Evolutionary conservation across 2,888 invertebrate genomes (phyloP).

Genomic region (Microplitis manilae): DNA sequence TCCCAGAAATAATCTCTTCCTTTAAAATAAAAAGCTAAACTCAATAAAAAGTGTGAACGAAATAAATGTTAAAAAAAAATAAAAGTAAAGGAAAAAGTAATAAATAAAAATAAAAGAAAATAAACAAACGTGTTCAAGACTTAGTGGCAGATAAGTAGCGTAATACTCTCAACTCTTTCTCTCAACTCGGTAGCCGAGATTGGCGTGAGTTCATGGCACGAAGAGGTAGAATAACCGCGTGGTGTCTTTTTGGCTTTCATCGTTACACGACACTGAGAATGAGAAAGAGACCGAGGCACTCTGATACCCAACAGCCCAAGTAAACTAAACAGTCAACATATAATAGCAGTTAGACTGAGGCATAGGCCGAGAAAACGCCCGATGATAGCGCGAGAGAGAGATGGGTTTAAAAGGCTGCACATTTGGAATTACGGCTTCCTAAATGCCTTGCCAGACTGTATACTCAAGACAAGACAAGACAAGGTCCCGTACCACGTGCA

Average conservation of each 20-base stretch:
- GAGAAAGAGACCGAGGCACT: slow-evolving; percentile 11
- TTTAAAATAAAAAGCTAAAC: too few species aligned
- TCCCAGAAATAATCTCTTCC: neutral
- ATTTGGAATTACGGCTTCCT: too few species aligned
- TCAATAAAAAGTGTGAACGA: too few species aligned
- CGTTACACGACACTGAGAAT: slow-evolving; percentile 21
- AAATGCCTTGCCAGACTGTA: too few species aligned
- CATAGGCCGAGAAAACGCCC: too few species aligned
- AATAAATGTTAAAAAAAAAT: too few species aligned
- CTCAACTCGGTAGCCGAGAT: neutral
- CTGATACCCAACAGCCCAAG: neutral
- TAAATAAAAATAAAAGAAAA: neutral
- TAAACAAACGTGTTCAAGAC: slow-evolving; percentile 2
- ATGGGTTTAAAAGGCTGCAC: too few species aligned
- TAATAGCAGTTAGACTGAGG: neutral
- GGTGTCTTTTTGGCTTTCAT: slow-evolving; percentile 60
- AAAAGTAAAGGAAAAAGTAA: neutral
- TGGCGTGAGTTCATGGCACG: slow-evolving; percentile 41
- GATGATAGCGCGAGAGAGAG: neutral
- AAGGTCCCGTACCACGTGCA: too few species aligned
- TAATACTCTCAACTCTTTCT: slow-evolving; percentile 9
- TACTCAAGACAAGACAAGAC: too few species aligned
- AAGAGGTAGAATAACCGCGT: slow-evolving; percentile 48
- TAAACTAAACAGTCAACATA: neutral
- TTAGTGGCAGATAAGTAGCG: slow-evolving; percentile 1